Evolutionary conservation across 2,888 invertebrate species (phyloP).

Genomic region (Meta bourneti): DNA sequence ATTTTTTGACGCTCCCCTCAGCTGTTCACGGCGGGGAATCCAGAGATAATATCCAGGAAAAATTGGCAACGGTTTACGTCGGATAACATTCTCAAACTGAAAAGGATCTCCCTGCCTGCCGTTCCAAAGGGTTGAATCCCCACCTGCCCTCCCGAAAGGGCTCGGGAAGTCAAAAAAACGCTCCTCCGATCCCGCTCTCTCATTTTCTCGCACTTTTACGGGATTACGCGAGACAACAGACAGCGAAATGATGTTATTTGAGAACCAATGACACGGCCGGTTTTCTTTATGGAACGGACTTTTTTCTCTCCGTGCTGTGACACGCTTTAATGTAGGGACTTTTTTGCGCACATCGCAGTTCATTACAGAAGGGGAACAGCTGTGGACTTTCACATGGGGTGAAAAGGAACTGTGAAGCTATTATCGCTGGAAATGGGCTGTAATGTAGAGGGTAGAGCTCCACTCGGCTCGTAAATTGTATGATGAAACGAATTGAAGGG

Average conservation of each 20-base stretch:
- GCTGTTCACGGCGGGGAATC: neutral
- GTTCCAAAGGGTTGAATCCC: slow-evolving; percentile 14
- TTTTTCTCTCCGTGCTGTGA: neutral
- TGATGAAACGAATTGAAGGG: too few species aligned
- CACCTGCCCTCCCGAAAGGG: neutral
- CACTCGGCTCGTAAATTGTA: too few species aligned
- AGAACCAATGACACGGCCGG: slow-evolving; percentile 14
- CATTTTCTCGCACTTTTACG: slow-evolving; percentile 47
- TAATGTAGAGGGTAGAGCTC: too few species aligned
- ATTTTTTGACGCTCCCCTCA: neutral
- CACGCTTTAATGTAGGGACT: neutral
- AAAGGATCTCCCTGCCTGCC: slow-evolving; percentile 15
- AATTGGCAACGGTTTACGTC: slow-evolving; percentile 1
- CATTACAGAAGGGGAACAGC: slow-evolving; percentile 17
- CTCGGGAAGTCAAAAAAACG: slow-evolving; percentile 27
- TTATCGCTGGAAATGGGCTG: too few species aligned
- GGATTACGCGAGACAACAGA: slow-evolving; percentile 46
- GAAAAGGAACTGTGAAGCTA: neutral
- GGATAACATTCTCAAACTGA: slow-evolving; percentile 49
- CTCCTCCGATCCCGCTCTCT: neutral
- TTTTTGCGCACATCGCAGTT: neutral
- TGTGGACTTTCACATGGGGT: slow-evolving; percentile 21
- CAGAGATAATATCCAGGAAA: slow-evolving; percentile 6
- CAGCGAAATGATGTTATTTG: slow-evolving; percentile 68
- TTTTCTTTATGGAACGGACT: neutral